Percentiles rank a stretch among this genome's conserved stretches.
phyloP scores from a whole-genome alignment of 2,113 vertebrate genomes.

The Melozone crissalis region DNA sequence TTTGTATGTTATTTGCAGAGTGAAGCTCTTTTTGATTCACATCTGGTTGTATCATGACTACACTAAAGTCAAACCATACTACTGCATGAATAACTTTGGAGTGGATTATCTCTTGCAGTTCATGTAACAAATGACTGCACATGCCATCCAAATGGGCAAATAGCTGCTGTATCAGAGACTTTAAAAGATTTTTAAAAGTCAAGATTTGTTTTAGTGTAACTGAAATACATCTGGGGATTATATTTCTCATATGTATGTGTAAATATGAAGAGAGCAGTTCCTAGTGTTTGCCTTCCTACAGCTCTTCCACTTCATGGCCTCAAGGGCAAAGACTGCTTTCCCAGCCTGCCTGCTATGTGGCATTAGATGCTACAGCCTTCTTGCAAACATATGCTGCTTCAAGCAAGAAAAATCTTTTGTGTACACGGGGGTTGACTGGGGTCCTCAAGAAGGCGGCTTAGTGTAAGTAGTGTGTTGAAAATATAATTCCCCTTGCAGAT shows the following conservation, averaged over 20 bases:
- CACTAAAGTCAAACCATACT: background rate
- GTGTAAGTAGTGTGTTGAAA: background rate
- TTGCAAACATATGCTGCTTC: background rate
- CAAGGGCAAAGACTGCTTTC: background rate
- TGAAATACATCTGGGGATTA: background rate
- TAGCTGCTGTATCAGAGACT: background rate
- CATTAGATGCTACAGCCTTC: background rate
- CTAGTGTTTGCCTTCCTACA: background rate
- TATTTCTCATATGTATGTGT: background rate
- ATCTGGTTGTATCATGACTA: background rate
- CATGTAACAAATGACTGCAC: rapidly evolving
- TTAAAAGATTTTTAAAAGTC: background rate
- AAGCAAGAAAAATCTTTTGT: background rate
- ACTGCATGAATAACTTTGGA: background rate
- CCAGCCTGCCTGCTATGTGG: background rate
- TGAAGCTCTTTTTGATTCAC: background rate
- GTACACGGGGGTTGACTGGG: background rate
- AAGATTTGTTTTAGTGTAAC: background rate
- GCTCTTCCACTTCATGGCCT: background rate
- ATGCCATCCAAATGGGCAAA: background rate
- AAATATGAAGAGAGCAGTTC: background rate
- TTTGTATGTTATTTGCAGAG: background rate
- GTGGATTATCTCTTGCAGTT: background rate
- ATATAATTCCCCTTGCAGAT: background rate
- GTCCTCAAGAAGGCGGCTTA: background rate